Evolutionary conservation across 2,797 vertebrate species (phyloP).

Genomic region (Pristis pectinata): DNA sequence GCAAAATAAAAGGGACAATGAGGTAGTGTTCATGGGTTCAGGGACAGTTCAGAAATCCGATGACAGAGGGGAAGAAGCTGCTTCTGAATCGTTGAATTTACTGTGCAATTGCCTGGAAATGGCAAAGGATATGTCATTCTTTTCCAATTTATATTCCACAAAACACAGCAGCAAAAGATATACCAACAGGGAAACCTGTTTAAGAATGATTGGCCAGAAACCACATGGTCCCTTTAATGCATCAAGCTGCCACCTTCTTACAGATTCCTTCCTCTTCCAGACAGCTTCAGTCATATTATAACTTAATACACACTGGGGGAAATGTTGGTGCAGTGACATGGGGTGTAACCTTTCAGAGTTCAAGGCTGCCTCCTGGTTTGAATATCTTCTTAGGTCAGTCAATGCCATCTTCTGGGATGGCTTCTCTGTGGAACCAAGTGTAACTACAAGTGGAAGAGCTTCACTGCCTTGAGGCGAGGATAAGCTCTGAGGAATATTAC

Average conservation of each 20-base stretch:
- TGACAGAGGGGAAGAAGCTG: too few species aligned
- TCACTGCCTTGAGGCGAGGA: neutral
- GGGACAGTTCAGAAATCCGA: too few species aligned
- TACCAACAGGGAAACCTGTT: neutral
- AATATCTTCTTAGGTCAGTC: neutral
- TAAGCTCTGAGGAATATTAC: neutral
- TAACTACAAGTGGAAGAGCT: neutral
- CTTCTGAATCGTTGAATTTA: too few species aligned
- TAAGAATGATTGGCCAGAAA: neutral
- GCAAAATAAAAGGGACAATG: too few species aligned
- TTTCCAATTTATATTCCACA: neutral
- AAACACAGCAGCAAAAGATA: neutral
- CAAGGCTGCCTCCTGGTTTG: neutral
- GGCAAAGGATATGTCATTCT: neutral
- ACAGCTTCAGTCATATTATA: neutral
- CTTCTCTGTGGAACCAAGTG: neutral
- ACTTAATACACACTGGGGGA: neutral
- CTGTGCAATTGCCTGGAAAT: neutral
- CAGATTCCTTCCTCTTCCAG: neutral
- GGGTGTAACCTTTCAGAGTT: neutral
- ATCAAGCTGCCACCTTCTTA: neutral
- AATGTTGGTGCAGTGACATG: neutral
- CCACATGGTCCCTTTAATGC: neutral
- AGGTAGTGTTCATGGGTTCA: too few species aligned
- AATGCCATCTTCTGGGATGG: neutral